Percentiles rank a stretch among this genome's conserved stretches.
Conservation (phyloP, 2,113 vertebrate genomes). For the Chionomys nivalis region DNA sequence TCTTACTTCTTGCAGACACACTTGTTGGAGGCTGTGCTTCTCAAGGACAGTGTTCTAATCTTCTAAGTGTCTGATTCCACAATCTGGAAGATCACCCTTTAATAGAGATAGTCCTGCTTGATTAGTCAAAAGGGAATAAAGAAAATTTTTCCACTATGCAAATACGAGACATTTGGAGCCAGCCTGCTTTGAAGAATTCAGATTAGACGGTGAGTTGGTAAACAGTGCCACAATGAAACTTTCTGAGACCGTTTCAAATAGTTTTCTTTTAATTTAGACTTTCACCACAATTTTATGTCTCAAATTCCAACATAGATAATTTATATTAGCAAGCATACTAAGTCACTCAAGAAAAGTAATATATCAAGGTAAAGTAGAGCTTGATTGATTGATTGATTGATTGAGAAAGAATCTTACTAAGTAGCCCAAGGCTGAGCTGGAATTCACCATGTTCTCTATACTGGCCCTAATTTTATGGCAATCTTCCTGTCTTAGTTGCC, state of each 20-base stretch:
- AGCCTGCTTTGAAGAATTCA: not conserved
- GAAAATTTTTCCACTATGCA: not conserved
- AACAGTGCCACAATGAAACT: not conserved
- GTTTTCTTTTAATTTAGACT: slow-evolving; percentile 8
- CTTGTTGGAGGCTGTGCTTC: not conserved
- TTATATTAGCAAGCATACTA: slow-evolving; percentile 13
- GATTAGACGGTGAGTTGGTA: not conserved
- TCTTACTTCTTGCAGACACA: not conserved
- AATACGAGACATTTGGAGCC: not conserved
- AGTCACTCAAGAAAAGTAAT: slow-evolving; percentile 2
- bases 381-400: not conserved
- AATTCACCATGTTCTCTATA: not conserved
- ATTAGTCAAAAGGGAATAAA: slow-evolving; percentile 17
- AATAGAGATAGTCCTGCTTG: not conserved
- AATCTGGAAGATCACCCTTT: not conserved
- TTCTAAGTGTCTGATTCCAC: not conserved
- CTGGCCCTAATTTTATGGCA: not conserved
- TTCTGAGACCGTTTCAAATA: slow-evolving; percentile 14
- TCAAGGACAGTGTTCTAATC: not conserved
- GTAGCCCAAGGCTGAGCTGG: not conserved
- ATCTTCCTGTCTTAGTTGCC: not conserved
- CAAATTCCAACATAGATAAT: not conserved
- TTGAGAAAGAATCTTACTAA: not conserved
- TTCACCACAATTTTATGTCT: not conserved
- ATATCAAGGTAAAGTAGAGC: not conserved